Conservation (phyloP, 1,140 invertebrate genomes). For the Drosophila nasuta region DNA sequence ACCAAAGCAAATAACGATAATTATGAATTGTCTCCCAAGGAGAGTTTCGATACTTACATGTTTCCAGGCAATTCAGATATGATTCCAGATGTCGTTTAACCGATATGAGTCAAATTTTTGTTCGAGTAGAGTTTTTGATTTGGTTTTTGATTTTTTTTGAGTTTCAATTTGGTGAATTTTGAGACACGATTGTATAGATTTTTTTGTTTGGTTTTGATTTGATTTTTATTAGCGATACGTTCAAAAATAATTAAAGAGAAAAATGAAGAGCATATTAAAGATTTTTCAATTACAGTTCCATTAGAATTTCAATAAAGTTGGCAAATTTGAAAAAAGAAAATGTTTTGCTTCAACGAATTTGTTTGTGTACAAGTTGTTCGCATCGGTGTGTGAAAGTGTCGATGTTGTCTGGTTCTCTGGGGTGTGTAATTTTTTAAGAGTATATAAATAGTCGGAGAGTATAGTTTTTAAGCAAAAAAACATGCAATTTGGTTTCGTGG, state of each 20-base stretch:
- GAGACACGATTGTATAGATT: slow-evolving; percentile 43
- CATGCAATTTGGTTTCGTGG: slow-evolving; percentile 60
- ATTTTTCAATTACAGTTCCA: slow-evolving; percentile 75
- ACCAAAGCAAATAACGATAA: slow-evolving; percentile 82
- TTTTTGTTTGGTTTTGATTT: slow-evolving; percentile 43
- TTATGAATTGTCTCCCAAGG: slow-evolving; percentile 59
- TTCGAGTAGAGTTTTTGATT: slow-evolving; percentile 67
- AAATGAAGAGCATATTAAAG: slow-evolving; percentile 81
- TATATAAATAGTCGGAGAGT: slow-evolving; percentile 55
- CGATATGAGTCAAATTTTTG: slow-evolving; percentile 69
- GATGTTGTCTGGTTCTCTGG: slow-evolving; percentile 25
- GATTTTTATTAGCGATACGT: slow-evolving; percentile 77
- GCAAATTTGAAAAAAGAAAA: slow-evolving; percentile 68
- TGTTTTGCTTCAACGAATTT: slow-evolving; percentile 55
- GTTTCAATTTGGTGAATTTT: slow-evolving; percentile 56
- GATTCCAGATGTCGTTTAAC: slow-evolving; percentile 60
- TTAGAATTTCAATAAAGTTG: slow-evolving; percentile 66
- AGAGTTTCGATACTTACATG: slow-evolving; percentile 72
- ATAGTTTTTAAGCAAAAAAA: slow-evolving; percentile 70
- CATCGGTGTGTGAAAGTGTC: slow-evolving; percentile 39
- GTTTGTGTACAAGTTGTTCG: slow-evolving; percentile 46
- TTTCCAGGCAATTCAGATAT: slow-evolving; percentile 49
- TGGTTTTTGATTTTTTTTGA: slow-evolving; percentile 61
- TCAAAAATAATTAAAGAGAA: slow-evolving; percentile 83
- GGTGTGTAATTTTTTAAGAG: slow-evolving; percentile 27